Conservation (phyloP, 2,113 vertebrate species). For the Salminus brasiliensis region DNA sequence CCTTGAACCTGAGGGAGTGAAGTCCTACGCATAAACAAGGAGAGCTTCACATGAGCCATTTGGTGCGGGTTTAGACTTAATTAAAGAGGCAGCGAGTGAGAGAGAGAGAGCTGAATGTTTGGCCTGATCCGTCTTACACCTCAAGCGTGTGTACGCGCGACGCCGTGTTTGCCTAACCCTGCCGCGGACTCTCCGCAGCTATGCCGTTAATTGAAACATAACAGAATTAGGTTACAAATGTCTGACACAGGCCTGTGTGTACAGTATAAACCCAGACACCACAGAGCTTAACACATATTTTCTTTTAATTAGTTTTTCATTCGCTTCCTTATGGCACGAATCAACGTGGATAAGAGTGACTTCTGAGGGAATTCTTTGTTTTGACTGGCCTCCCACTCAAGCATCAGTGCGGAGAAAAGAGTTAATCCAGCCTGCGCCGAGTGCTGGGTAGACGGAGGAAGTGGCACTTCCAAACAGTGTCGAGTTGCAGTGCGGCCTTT, state of each 20-base stretch:
- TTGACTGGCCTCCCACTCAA: slow-evolving; percentile 6
- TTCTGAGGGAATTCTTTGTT: slow-evolving; percentile 32
- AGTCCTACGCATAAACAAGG: slow-evolving; percentile 57
- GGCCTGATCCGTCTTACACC: slow-evolving; percentile 59
- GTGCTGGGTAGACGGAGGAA: background rate
- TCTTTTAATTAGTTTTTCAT: slow-evolving; percentile 82
- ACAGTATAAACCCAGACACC: slow-evolving; percentile 70
- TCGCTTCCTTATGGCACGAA: slow-evolving; percentile 63
- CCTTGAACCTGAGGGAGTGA: slow-evolving; percentile 54
- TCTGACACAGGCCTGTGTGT: slow-evolving; percentile 74
- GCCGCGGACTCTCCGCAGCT: slow-evolving; percentile 74
- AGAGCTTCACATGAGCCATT: slow-evolving; percentile 58
- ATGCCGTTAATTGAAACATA: slow-evolving; percentile 78
- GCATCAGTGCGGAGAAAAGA: slow-evolving; percentile 25
- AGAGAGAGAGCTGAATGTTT: slow-evolving; percentile 64
- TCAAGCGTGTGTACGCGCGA: slow-evolving; percentile 59
- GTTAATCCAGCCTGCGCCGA: slow-evolving; percentile 13
- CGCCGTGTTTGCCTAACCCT: slow-evolving; percentile 79
- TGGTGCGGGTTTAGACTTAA: slow-evolving; percentile 65
- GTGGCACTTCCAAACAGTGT: slow-evolving; percentile 5
- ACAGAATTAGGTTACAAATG: slow-evolving; percentile 78
- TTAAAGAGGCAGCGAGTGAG: slow-evolving; percentile 63
- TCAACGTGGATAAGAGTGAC: slow-evolving; percentile 60
- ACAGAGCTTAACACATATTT: slow-evolving; percentile 73
- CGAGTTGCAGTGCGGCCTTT: background rate